These are phyloP conservation scores for Lepidurus apus DNA, from an alignment of 1,140 invertebrate genomes.

Conservation along the genomic window DNA sequence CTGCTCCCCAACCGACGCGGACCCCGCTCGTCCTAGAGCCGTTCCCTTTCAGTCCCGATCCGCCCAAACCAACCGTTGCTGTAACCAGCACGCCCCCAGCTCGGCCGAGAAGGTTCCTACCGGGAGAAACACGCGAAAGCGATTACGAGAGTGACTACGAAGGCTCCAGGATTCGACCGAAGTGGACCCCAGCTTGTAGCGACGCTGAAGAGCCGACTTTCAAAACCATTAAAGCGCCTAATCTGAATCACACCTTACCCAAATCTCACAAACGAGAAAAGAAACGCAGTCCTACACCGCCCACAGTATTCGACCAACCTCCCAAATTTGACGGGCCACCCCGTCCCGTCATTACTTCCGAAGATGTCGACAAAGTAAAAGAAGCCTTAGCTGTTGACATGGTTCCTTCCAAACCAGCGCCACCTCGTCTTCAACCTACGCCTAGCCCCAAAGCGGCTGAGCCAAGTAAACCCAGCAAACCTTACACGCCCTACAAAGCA, in stretches of 20 bases:
- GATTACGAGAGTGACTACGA: constrained; percentile 72
- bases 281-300: constrained; percentile 53
- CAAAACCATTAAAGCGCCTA: constrained; percentile 53
- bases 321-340: constrained; percentile 51
- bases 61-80: constrained; percentile 40
- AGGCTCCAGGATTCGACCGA: constrained; percentile 52
- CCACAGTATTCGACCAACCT: constrained; percentile 56
- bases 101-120: constrained; percentile 60
- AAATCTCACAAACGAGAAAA: background rate
- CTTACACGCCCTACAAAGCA: background rate
- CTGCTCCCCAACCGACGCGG: background rate
- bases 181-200: constrained; percentile 54
- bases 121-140: constrained; percentile 61
- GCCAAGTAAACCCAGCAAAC: background rate
- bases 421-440: background rate
- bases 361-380: constrained; percentile 39
- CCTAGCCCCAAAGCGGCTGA: background rate
- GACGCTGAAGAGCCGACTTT: constrained; percentile 52
- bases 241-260: background rate
- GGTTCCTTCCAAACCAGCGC: constrained; percentile 1
- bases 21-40: constrained; percentile 42
- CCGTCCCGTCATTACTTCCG: constrained; percentile 45
- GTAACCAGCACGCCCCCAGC: constrained; percentile 46
- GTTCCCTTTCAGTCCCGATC: constrained; percentile 49
- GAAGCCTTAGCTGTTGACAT: constrained; percentile 24